Base-by-base conservation (phyloP, 2,888 invertebrate genomes). In the Desoria tigrina region DNA sequence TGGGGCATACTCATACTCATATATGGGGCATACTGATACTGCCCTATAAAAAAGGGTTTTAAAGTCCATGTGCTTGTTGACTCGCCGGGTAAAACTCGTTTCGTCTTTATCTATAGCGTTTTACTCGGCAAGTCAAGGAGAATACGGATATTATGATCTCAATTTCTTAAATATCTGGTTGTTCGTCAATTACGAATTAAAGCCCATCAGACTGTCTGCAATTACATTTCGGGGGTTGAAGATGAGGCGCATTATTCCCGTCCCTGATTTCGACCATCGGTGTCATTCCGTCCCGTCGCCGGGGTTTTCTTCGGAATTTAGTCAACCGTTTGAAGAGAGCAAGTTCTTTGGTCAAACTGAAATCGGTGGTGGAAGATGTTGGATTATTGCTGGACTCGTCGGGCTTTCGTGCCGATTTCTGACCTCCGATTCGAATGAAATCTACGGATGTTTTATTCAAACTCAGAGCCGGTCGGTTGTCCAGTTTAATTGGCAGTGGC, bases 391-490 rank as follows among this genome's bases (percentile, higher is more conserved):
- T n/a, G 18, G 57, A 18, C 11, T 42, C 42, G n/a, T 49, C 53
- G 24, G 24, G 27, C 23, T 42, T 24, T 14, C 51, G 42, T n/a
- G n/a, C n/a, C 42, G 51, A 21, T 11, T 54, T 42, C 39, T 53
- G 53, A 1, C 65, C n/a, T n/a, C n/a, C 59, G 39, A 64, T 53
- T 28, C 58, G 58, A 3, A 72, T 67, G 32, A 72, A 69, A 37
- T 72, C 72, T 6, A 75, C 75, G 1, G 70, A 65, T 1, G 73
- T 65, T 53, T 68, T 66, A 45, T 66, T 72, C 16, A 75, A 28
- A 26, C 60, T 69, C n/a, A 73, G 51, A 1, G 65, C 64, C 11
- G 71, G 60, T 32, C 72, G 51, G 28, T 9, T n/a, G 6, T 68
- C 69, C 21, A 39, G 39, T 61, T 59, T 24, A 32, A 45, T 39